Percentiles rank a stretch among this genome's conserved stretches.
phyloP scores from a whole-genome alignment of 2,888 invertebrate species.

The Eulithis testata region DNA sequence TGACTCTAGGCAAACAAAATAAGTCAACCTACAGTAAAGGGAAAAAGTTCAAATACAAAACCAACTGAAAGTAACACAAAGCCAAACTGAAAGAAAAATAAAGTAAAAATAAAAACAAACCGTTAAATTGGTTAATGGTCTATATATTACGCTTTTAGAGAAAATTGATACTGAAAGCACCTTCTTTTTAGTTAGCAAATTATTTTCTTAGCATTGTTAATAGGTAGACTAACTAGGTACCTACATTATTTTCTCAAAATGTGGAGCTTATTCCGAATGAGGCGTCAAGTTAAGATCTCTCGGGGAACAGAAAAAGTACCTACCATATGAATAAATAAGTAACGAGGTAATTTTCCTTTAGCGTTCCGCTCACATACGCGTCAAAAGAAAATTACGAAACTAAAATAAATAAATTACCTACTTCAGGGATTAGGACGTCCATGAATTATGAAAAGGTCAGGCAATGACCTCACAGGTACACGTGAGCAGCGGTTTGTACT shows the following conservation, averaged over 20 bases:
- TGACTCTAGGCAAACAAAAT: conserved; percentile 1
- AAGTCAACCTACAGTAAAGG: background rate
- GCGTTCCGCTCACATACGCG: conserved; percentile 13
- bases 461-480: conserved; percentile 66
- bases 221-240: background rate
- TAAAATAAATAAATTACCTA: conserved; percentile 26
- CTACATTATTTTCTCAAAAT: too few relatives aligned
- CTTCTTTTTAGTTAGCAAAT: too few relatives aligned
- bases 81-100: background rate
- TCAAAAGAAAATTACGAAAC: conserved; percentile 36
- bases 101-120: too few relatives aligned
- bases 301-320: conserved; percentile 5
- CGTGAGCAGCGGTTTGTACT: conserved; percentile 19
- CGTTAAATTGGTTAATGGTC: too few relatives aligned
- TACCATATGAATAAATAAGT: conserved; percentile 6
- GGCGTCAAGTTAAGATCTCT: background rate
- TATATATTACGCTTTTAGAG: too few relatives aligned
- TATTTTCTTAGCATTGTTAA: background rate
- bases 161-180: too few relatives aligned
- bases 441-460: conserved; percentile 59
- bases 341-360: conserved; percentile 9
- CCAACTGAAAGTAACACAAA: background rate
- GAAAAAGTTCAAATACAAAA: conserved; percentile 11
- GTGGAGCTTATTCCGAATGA: background rate
- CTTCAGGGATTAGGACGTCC: conserved; percentile 32